phyloP scores from a whole-genome alignment of 2,797 vertebrate species.

The Parauchenoglanis ngamensis region DNA sequence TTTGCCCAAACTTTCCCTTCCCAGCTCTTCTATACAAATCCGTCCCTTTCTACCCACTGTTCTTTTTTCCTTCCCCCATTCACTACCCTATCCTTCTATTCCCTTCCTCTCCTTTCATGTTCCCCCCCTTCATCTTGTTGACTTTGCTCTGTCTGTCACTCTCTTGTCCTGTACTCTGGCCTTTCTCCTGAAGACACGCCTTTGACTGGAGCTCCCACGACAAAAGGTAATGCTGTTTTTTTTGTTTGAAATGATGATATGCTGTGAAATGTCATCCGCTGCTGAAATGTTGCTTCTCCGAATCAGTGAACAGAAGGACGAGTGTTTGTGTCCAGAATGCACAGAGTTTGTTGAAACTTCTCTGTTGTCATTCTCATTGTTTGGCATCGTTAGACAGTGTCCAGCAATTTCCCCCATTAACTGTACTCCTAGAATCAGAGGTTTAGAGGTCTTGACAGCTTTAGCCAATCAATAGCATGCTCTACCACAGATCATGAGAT shows the following conservation, averaged over 20 bases:
- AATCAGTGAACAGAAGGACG: conserved; percentile 23
- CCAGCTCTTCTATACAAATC: conserved; percentile 43
- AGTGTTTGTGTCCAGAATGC: conserved; percentile 74
- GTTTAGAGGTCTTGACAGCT: neutral
- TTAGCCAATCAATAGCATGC: neutral
- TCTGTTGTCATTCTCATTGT: conserved; percentile 83
- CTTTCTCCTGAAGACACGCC: conserved; percentile 73
- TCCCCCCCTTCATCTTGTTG: conserved; percentile 61
- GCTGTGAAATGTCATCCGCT: conserved; percentile 63
- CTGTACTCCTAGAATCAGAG: neutral
- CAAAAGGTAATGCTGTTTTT: conserved; percentile 75
- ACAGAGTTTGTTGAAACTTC: conserved; percentile 76
- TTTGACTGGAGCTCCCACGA: conserved; percentile 60
- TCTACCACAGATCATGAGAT: neutral
- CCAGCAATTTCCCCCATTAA: neutral
- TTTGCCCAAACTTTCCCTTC: conserved; percentile 24
- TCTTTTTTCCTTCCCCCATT: conserved; percentile 5
- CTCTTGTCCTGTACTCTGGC: conserved; percentile 70
- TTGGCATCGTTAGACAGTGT: conserved; percentile 67
- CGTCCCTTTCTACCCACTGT: conserved; percentile 1
- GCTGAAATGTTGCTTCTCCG: conserved; percentile 55
- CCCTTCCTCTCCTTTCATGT: conserved; percentile 47
- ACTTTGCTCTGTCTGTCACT: conserved; percentile 68
- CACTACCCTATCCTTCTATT: conserved; percentile 51
- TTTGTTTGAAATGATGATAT: conserved; percentile 56